These are phyloP conservation scores for Hemibagrus guttatus DNA, from an alignment of 2,797 vertebrate species.

Conservation along the genomic window DNA sequence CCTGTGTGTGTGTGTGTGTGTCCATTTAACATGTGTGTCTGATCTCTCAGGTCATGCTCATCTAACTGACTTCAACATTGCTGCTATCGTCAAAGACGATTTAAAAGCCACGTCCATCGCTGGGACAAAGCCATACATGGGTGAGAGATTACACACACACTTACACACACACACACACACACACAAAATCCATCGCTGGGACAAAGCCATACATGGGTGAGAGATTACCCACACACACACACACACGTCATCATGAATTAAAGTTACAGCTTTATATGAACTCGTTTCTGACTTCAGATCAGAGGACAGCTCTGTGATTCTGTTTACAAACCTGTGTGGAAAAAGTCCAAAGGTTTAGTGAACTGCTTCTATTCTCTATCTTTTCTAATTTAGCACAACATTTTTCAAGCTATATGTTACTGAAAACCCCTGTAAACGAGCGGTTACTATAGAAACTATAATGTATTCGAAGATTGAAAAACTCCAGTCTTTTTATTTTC, in stretches of 20 bases:
- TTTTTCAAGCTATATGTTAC: background rate
- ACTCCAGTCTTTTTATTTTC: background rate
- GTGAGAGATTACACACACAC: conserved; percentile 65
- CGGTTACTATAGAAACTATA: background rate
- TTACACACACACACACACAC: background rate
- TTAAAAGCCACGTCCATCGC: conserved; percentile 86
- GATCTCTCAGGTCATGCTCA: conserved; percentile 85
- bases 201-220: too few species aligned
- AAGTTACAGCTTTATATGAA: too few species aligned
- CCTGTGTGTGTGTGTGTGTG: background rate
- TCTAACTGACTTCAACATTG: conserved; percentile 96
- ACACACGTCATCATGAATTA: background rate
- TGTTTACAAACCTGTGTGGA: too few species aligned
- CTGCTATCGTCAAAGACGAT: conserved; percentile 85
- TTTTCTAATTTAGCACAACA: background rate
- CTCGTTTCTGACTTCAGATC: too few species aligned
- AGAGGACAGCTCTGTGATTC: too few species aligned
- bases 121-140: conserved; percentile 98
- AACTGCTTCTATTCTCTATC: background rate
- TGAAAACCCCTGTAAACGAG: background rate
- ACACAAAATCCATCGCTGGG: background rate
- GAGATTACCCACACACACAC: background rate
- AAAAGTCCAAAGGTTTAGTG: background rate
- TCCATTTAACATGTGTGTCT: conserved; percentile 19
- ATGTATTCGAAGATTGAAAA: background rate